A percentile compares a stretch with the other conserved stretches of the same genome.
Conservation (phyloP, 2,113 vertebrate genomes). For the Leuciscus idus region DNA sequence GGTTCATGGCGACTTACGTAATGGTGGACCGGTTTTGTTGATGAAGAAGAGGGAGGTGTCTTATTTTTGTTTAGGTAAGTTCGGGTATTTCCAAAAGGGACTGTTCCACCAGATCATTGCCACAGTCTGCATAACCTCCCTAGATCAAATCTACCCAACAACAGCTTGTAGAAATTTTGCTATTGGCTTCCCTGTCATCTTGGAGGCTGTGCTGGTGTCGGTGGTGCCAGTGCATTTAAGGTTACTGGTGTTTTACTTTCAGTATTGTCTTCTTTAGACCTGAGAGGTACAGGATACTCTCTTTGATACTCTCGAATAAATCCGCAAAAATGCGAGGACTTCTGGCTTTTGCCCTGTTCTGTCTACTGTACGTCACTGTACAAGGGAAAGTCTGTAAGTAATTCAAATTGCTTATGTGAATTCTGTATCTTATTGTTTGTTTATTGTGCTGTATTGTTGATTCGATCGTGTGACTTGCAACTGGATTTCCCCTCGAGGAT, state of each 20-base stretch:
- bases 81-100: conserved; percentile 26
- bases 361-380: conserved; percentile 6
- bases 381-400: conserved; percentile 51
- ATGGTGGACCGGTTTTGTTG: conserved; percentile 1
- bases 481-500: not conserved
- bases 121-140: conserved; percentile 51
- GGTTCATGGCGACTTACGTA: not conserved
- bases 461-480: not conserved
- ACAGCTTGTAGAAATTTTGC: conserved; percentile 14
- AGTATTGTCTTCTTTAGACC: not conserved
- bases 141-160: conserved; percentile 46
- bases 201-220: not conserved
- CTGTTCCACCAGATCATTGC: not conserved
- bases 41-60: conserved; percentile 2
- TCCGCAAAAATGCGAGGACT: conserved; percentile 42
- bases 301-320: not conserved
- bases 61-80: conserved; percentile 17
- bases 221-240: conserved; percentile 2
- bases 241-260: not conserved
- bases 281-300: not conserved
- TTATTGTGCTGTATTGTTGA: conserved; percentile 5
- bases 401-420: not conserved
- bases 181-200: conserved; percentile 52
- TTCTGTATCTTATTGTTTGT: not conserved
- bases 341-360: conserved; percentile 2